phyloP scores from a whole-genome alignment of 2,797 vertebrate species.

The Scolopax rusticola region DNA sequence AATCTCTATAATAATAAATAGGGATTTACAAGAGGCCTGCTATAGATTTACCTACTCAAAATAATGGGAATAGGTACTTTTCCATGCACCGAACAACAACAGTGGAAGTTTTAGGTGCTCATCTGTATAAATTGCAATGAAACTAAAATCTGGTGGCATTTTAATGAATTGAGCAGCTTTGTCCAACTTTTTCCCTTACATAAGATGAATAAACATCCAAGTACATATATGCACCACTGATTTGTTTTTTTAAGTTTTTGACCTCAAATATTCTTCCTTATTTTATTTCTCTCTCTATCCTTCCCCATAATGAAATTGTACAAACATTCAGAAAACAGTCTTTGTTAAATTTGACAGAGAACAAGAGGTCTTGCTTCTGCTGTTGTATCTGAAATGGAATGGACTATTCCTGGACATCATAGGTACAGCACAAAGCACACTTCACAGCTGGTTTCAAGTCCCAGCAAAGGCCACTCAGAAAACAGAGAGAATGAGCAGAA shows the following conservation, averaged over 20 bases:
- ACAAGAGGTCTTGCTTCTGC: not conserved
- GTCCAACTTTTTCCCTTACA: not conserved
- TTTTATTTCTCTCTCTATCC: not conserved
- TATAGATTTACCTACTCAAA: not conserved
- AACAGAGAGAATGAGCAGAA: not conserved
- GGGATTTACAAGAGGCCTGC: not conserved
- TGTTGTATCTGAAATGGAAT: not conserved
- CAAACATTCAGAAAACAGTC: not conserved
- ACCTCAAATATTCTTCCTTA: not conserved
- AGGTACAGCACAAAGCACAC: not conserved
- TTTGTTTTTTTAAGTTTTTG: not conserved
- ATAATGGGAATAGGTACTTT: not conserved
- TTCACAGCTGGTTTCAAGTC: constrained; percentile 27
- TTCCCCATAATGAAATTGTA: not conserved
- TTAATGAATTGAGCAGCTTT: not conserved
- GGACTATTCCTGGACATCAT: not conserved
- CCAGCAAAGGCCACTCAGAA: not conserved
- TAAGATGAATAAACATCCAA: not conserved
- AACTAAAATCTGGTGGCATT: not conserved
- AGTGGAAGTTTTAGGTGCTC: not conserved
- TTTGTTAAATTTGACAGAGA: not conserved
- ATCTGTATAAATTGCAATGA: not conserved
- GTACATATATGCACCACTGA: not conserved
- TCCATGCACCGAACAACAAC: not conserved
- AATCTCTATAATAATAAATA: not conserved